Base-by-base conservation (phyloP, 2,888 invertebrate genomes). In the Anoplius nigerrimus region DNA sequence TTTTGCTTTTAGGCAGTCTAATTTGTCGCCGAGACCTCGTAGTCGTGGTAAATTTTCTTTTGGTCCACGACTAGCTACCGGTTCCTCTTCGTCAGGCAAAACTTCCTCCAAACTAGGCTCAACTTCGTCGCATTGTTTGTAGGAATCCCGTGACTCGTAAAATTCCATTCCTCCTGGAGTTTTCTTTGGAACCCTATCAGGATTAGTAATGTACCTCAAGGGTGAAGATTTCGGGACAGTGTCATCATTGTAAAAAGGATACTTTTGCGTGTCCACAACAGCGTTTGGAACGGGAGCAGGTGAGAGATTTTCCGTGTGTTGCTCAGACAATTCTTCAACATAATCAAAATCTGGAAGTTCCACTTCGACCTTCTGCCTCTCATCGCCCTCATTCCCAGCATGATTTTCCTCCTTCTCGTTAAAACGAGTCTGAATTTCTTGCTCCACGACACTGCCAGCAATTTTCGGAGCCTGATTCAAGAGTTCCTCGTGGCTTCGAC, bases 1-100 rank as follows among this genome's bases (percentile, higher is more conserved):
- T 89, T 94, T 94, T 0, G 90, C 90, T 86, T 94, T 94, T 27
- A 93, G 92, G 81, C 95, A 95, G 74, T 93, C 93, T 20, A 95
- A 92, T 89, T 94, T 93, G 74, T 93, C 92, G 0, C 94, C 95
- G 21, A 95, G 88, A 1, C 92, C 92, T 69, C 89, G 88, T 0
- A 95, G 87, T 64, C 93, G 90, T 0, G 89, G 89, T 8, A 85
- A 64, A 57, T 85, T 71, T 20, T 78, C 81, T 6, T 81, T 80
- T 0, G 74, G 77, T 2, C 80, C 85, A 42, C 74, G 78, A 43
- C 88, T 83, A 0, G 84, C 74, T 0, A 69, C 62, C 0, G 85
- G 80, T 53, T 84, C 78, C 27, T 88, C 85, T 53, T 86, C 82
- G 18, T 84, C 70, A 0, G 89, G 88, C 0, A 84, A 67, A 1